Evolutionary conservation across 2,797 vertebrate genomes (phyloP).

Genomic region (Synanceia verrucosa): DNA sequence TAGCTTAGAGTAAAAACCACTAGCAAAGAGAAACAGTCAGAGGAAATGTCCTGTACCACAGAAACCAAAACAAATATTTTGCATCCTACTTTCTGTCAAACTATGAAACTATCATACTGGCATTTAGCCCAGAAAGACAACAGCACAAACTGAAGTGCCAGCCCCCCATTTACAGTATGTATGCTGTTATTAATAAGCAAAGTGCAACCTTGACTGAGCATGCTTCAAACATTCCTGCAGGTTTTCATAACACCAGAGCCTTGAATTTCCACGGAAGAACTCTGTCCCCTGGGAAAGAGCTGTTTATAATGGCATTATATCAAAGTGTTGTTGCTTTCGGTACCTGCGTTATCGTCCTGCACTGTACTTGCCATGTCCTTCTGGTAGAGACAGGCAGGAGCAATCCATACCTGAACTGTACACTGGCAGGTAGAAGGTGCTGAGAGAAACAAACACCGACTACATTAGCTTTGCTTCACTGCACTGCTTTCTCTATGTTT

Average conservation of each 20-base stretch:
- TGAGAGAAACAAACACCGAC: slow-evolving; percentile 60
- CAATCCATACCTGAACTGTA: slow-evolving; percentile 50
- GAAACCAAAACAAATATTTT: neutral
- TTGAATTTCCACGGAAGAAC: slow-evolving; percentile 21
- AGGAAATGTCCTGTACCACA: no score
- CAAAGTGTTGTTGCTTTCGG: slow-evolving; percentile 53
- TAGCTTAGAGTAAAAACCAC: neutral
- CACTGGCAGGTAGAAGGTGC: slow-evolving; percentile 73
- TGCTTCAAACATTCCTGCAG: slow-evolving; percentile 20
- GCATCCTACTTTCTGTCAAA: neutral
- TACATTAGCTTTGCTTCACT: slow-evolving; percentile 70
- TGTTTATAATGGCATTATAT: slow-evolving; percentile 23
- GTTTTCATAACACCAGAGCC: slow-evolving; percentile 29
- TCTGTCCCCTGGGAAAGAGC: slow-evolving; percentile 13
- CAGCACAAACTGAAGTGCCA: slow-evolving; percentile 20
- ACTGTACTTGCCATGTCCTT: slow-evolving; percentile 54
- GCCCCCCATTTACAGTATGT: slow-evolving; percentile 20
- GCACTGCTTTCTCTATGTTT: slow-evolving; percentile 46
- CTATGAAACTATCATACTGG: no score
- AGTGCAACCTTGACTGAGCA: slow-evolving; percentile 27
- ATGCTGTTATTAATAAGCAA: slow-evolving; percentile 17
- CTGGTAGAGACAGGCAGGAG: slow-evolving; percentile 60
- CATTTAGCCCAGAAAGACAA: neutral
- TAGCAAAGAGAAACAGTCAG: neutral
- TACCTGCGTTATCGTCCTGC: slow-evolving; percentile 33